Evolutionary conservation across 2,888 invertebrate genomes (phyloP).

Genomic region (Callosobruchus maculatus): DNA sequence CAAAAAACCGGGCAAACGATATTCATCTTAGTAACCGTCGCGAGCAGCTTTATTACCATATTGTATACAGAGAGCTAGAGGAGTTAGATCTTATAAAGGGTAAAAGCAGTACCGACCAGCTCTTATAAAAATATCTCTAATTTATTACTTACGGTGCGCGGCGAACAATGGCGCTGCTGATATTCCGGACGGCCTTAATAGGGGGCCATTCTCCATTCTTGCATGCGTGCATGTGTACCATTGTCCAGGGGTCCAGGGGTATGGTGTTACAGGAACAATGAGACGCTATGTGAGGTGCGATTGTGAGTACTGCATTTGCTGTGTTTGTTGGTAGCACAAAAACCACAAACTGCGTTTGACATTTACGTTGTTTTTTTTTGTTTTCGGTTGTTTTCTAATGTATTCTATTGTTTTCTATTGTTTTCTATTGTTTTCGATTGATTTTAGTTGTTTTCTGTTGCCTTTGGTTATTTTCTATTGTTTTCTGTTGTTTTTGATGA

Average conservation of each 20-base stretch:
- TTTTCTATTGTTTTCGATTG: too few species aligned
- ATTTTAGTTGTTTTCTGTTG: too few species aligned
- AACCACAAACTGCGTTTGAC: too few species aligned
- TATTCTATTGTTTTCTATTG: too few species aligned
- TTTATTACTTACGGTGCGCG: conserved; percentile 35
- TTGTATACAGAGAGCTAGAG: conserved; percentile 29
- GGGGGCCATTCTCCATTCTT: conserved; percentile 35
- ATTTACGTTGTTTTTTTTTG: too few species aligned
- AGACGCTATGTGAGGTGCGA: background rate
- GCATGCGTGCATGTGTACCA: conserved; percentile 24
- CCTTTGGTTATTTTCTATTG: too few species aligned
- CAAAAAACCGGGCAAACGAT: conserved; percentile 30
- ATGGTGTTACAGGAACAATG: conserved; percentile 23
- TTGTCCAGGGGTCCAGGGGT: conserved; percentile 25
- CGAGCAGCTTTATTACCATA: conserved; percentile 37
- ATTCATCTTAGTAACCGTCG: conserved; percentile 34
- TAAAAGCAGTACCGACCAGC: conserved; percentile 20
- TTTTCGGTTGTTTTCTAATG: too few species aligned
- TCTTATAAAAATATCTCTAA: conserved; percentile 35
- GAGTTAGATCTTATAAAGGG: conserved; percentile 35
- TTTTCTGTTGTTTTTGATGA: too few species aligned
- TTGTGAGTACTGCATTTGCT: background rate
- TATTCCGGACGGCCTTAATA: conserved; percentile 31
- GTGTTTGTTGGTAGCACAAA: too few species aligned
- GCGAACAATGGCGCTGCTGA: conserved; percentile 37